Percentiles rank a stretch among this genome's conserved stretches.
Evolutionary conservation across 2,797 vertebrate species (phyloP).

Genomic region (Artibeus jamaicensis): DNA sequence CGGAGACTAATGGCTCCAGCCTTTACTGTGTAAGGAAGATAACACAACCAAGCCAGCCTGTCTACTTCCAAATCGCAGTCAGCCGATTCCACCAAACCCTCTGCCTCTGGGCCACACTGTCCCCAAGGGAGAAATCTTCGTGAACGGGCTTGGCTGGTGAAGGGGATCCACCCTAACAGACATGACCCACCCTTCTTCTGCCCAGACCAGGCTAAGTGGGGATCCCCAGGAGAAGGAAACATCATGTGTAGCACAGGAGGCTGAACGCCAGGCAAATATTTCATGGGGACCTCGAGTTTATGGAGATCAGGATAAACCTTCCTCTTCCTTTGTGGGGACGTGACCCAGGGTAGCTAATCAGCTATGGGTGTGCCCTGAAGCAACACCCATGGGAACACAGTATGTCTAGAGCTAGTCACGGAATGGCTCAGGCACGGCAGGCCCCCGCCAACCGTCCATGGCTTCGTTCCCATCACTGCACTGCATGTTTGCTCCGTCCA

Average conservation of each 20-base stretch:
- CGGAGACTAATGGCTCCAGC: not conserved
- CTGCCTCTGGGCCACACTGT: not conserved
- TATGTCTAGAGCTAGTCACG: accelerated
- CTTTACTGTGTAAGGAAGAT: not conserved
- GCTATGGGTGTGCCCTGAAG: accelerated
- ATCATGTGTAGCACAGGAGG: not conserved
- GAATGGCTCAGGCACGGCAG: not conserved
- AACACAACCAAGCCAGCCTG: not conserved
- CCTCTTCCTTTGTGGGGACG: not conserved
- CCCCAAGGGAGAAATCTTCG: slow-evolving; percentile 2
- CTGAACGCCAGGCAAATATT: not conserved
- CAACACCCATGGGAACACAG: not conserved
- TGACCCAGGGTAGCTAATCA: not conserved
- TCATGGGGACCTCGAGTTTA: too few relatives aligned
- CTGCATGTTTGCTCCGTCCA: not conserved
- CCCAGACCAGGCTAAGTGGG: not conserved
- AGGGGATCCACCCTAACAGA: not conserved
- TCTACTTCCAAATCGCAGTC: not conserved
- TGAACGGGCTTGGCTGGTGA: not conserved
- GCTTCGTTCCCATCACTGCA: not conserved
- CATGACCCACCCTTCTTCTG: not conserved
- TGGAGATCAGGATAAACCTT: accelerated
- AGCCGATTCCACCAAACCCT: not conserved
- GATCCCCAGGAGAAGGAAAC: not conserved
- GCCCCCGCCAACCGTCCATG: too few relatives aligned